These are phyloP conservation scores for Microplitis mediator DNA, from an alignment of 1,140 invertebrate genomes.

Conservation along the genomic window DNA sequence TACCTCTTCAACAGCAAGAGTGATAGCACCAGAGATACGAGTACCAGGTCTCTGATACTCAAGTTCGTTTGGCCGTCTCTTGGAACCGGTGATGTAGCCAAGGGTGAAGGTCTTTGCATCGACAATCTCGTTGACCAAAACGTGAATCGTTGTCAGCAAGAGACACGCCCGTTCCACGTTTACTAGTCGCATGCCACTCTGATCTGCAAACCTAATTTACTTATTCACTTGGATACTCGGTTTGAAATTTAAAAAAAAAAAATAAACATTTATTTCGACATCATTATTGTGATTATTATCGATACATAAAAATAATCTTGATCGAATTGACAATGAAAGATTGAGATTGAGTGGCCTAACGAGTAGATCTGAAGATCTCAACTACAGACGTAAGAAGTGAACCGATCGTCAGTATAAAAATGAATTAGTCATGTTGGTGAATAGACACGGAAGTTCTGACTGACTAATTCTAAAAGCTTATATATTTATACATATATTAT, in stretches of 20 bases:
- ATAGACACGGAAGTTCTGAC: not conserved
- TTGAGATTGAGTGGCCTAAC: not conserved
- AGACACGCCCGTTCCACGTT: conserved; percentile 44
- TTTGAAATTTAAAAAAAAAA: too few relatives aligned
- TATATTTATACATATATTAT: not conserved
- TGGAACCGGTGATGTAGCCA: conserved; percentile 81
- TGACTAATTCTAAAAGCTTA: not conserved
- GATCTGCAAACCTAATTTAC: conserved; percentile 15
- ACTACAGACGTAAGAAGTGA: not conserved
- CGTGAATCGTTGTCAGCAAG: conserved; percentile 44
- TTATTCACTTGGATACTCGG: not conserved
- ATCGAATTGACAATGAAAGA: conserved; percentile 12
- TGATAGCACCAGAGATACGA: conserved; percentile 82
- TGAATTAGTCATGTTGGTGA: not conserved
- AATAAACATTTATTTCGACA: not conserved
- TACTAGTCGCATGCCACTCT: conserved; percentile 44
- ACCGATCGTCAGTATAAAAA: not conserved
- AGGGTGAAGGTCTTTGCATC: conserved; percentile 64
- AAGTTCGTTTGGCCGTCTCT: conserved; percentile 73
- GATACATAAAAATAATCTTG: not conserved
- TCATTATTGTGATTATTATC: not conserved
- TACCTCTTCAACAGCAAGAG: conserved; percentile 76
- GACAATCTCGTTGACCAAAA: conserved; percentile 36
- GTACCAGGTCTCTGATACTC: conserved; percentile 79
- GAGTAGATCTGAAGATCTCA: not conserved